Conservation (phyloP, 2,888 invertebrate genomes). For the Microplitis deprimator region DNA sequence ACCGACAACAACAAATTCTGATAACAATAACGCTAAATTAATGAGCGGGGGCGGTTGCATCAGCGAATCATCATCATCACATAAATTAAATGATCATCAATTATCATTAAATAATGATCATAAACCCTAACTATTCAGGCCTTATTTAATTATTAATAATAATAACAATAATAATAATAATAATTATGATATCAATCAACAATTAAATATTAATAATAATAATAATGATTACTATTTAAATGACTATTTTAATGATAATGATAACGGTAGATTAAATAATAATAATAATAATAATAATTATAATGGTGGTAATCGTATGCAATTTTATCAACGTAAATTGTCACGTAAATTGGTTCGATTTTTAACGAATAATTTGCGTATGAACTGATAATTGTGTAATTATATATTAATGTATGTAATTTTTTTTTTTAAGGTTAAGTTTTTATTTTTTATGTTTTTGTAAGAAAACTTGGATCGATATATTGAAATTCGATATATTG, state of each 20-base stretch:
- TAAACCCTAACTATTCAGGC: constrained; percentile 71
- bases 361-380: constrained; percentile 67
- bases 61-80: constrained; percentile 41
- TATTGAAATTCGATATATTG: too few relatives aligned
- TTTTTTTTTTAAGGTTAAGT: background rate
- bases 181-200: constrained; percentile 42
- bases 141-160: constrained; percentile 58
- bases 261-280: background rate
- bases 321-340: constrained; percentile 62
- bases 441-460: too few relatives aligned
- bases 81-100: constrained; percentile 33
- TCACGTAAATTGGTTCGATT: constrained; percentile 68
- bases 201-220: constrained; percentile 20
- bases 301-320: background rate
- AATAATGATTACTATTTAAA: background rate
- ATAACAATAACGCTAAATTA: constrained; percentile 69
- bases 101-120: constrained; percentile 68
- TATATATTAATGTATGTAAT: background rate
- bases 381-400: constrained; percentile 56
- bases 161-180: constrained; percentile 48
- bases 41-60: constrained; percentile 57
- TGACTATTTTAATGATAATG: background rate
- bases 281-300: constrained; percentile 13
- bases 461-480: too few relatives aligned
- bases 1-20: constrained; percentile 69